Base-by-base conservation (phyloP, 2,888 invertebrate genomes). In the Crossocerus cetratus region DNA sequence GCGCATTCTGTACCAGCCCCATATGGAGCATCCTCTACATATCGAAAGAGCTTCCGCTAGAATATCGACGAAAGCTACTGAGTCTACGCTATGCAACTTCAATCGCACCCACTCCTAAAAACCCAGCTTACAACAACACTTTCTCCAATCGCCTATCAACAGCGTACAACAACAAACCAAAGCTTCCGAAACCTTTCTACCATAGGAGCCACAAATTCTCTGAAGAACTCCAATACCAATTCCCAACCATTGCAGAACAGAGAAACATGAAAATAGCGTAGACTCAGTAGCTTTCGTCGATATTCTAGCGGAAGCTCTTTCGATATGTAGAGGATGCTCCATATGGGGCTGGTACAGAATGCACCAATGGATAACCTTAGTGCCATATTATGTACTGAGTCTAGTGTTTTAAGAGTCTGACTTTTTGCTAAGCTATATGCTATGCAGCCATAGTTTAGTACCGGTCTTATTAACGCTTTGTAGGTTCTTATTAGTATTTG, bases 391-490 rank as follows among this genome's bases (percentile, higher is more conserved):
- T 61, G 49, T 0, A 49, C 11, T 59, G 44, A 21, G 3, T 59
- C 45, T 0, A 61, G 45, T 22, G 53, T 21, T 22, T 61, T 49
- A 23, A 61, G 8, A 3, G 23, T 49, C n/a, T n/a, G 13, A 1
- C 11, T 5, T 2, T 23, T 23, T 11, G 61, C 45, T 23, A 23
- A 61, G 3, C 3, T 4, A 2, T 44, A 59, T 2, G 45, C n/a
- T 1, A n/a, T 59, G 21, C 44, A 59, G 2, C 44, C 59, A 21
- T 59, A 59, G 44, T 59, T 32, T 14, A 23, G 22, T 56, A 32
- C 32, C 5, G 22, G 8, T 43, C 43, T 13, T 18, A 58, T 58
- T 18, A 58, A 11, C 5, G 42, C 58, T 18, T n/a, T 8, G 16
- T 58, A 58, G 2, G 43, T 58, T 58, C 20, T 13, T 11, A 58